phyloP scores from a whole-genome alignment of 2,888 invertebrate genomes.

The Plusia festucae region DNA sequence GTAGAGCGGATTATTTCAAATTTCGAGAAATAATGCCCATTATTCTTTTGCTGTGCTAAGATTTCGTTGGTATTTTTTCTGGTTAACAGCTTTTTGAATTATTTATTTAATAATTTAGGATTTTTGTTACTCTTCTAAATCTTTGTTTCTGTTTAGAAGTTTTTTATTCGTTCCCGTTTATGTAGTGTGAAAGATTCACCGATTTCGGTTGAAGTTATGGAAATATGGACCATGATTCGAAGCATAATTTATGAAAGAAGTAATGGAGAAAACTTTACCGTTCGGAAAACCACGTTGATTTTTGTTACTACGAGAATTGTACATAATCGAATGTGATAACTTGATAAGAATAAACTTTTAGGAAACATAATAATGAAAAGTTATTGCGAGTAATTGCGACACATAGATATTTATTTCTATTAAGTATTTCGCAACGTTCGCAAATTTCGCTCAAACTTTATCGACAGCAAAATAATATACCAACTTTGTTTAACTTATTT shows the following conservation, averaged over 20 bases:
- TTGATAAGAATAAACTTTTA: too few species aligned
- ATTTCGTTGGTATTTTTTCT: conserved; percentile 36
- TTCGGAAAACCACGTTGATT: conserved; percentile 15
- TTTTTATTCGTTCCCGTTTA: conserved; percentile 25
- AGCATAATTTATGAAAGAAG: conserved; percentile 30
- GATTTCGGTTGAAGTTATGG: conserved; percentile 29
- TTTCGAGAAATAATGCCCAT: conserved; percentile 55
- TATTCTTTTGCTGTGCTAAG: conserved; percentile 44
- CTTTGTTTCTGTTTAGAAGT: conserved; percentile 16
- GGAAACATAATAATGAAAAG: not conserved
- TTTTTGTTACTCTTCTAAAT: conserved; percentile 13
- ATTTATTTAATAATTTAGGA: conserved; percentile 45
- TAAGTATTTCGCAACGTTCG: not conserved
- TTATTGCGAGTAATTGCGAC: too few species aligned
- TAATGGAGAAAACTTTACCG: conserved; percentile 23
- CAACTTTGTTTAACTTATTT: not conserved
- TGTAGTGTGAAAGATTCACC: conserved; percentile 36
- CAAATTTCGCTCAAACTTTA: not conserved
- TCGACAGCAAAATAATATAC: not conserved
- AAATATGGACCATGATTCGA: conserved; percentile 38
- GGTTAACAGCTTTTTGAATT: conserved; percentile 44
- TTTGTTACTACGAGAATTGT: conserved; percentile 16
- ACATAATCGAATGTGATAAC: not conserved
- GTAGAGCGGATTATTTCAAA: conserved; percentile 56
- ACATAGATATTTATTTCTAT: too few species aligned